A percentile compares a stretch with the other conserved stretches of the same genome.
phyloP scores from a whole-genome alignment of 2,888 invertebrate species.

The Pollenia amentaria region DNA sequence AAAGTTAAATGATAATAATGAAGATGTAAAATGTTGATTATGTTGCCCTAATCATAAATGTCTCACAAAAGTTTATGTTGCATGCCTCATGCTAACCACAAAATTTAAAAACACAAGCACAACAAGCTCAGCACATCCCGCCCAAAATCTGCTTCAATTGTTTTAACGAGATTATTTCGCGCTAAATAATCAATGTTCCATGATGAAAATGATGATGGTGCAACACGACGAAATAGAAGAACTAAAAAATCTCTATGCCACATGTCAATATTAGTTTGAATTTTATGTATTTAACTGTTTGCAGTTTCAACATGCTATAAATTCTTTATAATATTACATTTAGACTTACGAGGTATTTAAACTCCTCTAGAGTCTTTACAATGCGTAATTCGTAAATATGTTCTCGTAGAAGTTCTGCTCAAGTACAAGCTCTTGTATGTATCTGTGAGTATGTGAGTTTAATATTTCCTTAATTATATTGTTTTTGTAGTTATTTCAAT shows the following conservation, averaged over 20 bases:
- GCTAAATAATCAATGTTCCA: conserved; percentile 72
- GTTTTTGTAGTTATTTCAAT: conserved; percentile 62
- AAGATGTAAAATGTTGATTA: conserved; percentile 66
- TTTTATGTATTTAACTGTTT: conserved; percentile 37
- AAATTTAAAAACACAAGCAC: conserved; percentile 30
- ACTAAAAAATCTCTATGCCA: conserved; percentile 63
- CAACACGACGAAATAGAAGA: conserved; percentile 24
- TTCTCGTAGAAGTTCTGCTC: not conserved
- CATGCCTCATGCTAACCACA: conserved; percentile 64
- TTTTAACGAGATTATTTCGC: conserved; percentile 73
- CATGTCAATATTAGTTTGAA: conserved; percentile 72
- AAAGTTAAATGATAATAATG: conserved; percentile 58
- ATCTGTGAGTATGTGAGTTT: conserved; percentile 11
- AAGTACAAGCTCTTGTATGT: not conserved
- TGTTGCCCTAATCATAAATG: conserved; percentile 66
- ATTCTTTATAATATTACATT: conserved; percentile 34
- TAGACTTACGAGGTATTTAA: conserved; percentile 11
- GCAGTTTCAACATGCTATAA: conserved; percentile 44
- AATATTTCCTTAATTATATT: conserved; percentile 70
- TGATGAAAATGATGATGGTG: conserved; percentile 6
- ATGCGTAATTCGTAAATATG: conserved; percentile 46
- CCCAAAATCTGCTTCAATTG: conserved; percentile 65
- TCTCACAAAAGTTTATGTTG: conserved; percentile 71
- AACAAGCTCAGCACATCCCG: conserved; percentile 3
- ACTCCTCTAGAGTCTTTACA: conserved; percentile 21